Conservation (phyloP, 2,888 invertebrate species). For the Galeopsomyia nigrocyanea region DNA sequence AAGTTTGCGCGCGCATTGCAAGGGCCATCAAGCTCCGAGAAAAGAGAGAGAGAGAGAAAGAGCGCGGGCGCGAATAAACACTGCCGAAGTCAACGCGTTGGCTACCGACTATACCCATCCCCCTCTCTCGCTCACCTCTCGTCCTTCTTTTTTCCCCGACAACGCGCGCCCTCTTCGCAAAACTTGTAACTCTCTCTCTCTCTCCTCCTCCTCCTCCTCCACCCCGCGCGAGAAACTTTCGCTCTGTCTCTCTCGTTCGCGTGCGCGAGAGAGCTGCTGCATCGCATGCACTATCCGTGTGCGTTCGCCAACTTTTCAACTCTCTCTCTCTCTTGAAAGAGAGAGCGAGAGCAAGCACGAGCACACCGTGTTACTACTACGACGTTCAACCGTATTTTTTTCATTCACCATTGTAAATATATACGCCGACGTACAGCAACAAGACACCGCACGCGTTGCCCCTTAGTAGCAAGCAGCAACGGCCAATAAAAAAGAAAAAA, state of each 20-base stretch:
- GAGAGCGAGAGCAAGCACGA: slow-evolving; percentile 1
- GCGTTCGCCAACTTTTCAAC: slow-evolving; percentile 27
- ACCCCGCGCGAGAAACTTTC: background rate
- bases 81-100: slow-evolving; percentile 61
- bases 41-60: background rate
- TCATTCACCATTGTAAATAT: slow-evolving; percentile 31
- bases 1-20: slow-evolving; percentile 21
- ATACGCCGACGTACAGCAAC: background rate
- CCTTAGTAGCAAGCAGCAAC: too few species aligned
- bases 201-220: background rate
- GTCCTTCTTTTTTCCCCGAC: slow-evolving; percentile 34
- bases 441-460: too few species aligned
- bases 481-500: background rate
- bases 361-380: background rate
- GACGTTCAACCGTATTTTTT: slow-evolving; percentile 16
- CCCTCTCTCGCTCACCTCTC: slow-evolving; percentile 39
- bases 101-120: slow-evolving; percentile 55
- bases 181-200: slow-evolving; percentile 33
- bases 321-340: too few species aligned
- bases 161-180: slow-evolving; percentile 43
- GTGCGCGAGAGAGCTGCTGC: background rate
- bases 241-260: background rate
- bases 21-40: slow-evolving; percentile 5
- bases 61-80: slow-evolving; percentile 10
- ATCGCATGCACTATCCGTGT: background rate